Evolutionary conservation across 2,888 invertebrate genomes (phyloP).

Genomic region (Chloroclysta siterata): DNA sequence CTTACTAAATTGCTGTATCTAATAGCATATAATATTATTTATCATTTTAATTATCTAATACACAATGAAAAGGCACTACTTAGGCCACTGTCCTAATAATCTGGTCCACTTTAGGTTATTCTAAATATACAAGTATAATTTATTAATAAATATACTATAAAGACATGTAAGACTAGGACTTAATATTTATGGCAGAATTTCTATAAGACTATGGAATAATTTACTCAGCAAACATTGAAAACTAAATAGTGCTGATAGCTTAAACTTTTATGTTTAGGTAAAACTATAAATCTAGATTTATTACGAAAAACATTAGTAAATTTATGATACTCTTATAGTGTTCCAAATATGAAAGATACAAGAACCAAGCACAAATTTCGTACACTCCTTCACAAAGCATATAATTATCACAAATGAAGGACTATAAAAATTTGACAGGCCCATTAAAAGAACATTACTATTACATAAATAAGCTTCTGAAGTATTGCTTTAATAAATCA

Average conservation of each 20-base stretch:
- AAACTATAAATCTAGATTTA: conserved; percentile 22
- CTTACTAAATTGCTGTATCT: conserved; percentile 61
- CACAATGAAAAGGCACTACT: conserved; percentile 77
- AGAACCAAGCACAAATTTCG: not conserved
- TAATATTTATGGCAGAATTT: conserved; percentile 36
- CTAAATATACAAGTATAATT: conserved; percentile 32
- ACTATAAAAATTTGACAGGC: conserved; percentile 7
- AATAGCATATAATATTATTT: conserved; percentile 31
- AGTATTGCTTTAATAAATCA: conserved; percentile 1
- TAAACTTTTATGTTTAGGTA: conserved; percentile 6
- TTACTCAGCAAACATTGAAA: conserved; percentile 6
- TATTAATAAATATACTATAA: conserved; percentile 18
- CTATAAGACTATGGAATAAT: conserved; percentile 15
- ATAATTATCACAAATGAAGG: conserved; percentile 12
- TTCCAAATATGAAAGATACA: not conserved
- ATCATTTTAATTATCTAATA: conserved; percentile 48
- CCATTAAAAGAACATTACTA: conserved; percentile 8
- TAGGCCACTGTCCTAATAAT: conserved; percentile 77
- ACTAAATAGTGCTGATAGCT: conserved; percentile 13
- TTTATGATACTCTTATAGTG: conserved; percentile 2
- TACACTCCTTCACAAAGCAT: conserved; percentile 6
- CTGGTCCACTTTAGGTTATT: conserved; percentile 72
- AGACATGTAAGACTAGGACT: conserved; percentile 23
- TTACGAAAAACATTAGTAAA: conserved; percentile 9
- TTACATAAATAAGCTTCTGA: conserved; percentile 10